phyloP scores from a whole-genome alignment of 2,113 vertebrate species.

The Steatornis caripensis region DNA sequence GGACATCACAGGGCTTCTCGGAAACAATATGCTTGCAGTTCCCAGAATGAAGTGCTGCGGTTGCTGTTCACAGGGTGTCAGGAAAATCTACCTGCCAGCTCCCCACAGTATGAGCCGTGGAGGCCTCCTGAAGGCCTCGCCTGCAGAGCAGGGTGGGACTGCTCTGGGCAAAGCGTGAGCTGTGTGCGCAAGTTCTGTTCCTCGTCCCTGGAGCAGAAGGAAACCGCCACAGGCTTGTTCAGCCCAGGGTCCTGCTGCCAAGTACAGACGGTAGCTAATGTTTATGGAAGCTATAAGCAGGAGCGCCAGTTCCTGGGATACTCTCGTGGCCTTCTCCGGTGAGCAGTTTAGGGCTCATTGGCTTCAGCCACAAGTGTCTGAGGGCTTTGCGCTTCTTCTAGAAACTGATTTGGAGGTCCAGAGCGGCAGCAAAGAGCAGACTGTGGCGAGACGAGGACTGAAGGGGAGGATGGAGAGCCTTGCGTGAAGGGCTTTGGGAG shows the following conservation, averaged over 20 bases:
- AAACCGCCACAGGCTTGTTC: not conserved
- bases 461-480: not conserved
- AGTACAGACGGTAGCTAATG: not conserved
- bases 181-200: not conserved
- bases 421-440: not conserved
- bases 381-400: not conserved
- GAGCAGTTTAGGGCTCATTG: not conserved
- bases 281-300: not conserved
- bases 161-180: not conserved
- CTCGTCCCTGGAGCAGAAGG: not conserved
- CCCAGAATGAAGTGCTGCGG: not conserved
- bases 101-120: rapidly evolving
- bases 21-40: not conserved
- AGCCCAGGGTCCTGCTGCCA: not conserved
- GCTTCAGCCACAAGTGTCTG: not conserved
- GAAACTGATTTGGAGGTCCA: not conserved
- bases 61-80: not conserved
- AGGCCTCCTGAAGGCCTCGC: not conserved
- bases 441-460: rapidly evolving
- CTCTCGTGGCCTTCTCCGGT: not conserved
- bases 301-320: not conserved
- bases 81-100: not conserved
- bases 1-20: not conserved
- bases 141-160: not conserved
- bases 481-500: not conserved